phyloP scores from a whole-genome alignment of 1,140 invertebrate genomes.

The Ceratosolen solmsi region DNA sequence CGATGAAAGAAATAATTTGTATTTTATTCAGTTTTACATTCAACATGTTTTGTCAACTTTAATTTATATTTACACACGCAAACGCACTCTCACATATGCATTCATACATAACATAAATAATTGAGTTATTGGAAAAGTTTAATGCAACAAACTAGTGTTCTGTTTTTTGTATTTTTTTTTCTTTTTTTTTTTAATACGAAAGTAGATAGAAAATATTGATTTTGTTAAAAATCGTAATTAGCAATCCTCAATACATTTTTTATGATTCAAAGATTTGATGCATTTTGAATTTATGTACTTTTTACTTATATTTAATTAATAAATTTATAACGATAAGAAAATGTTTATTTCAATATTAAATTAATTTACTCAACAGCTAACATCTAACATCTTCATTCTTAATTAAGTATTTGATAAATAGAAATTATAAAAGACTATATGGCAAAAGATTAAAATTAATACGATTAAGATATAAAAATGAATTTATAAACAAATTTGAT shows the following conservation, averaged over 20 bases:
- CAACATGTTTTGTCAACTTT: slow-evolving; percentile 12
- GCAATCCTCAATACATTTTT: slow-evolving; percentile 20
- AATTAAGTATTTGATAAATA: no score
- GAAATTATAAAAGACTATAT: no score
- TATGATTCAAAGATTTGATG: slow-evolving; percentile 10
- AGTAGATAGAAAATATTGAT: slow-evolving; percentile 33
- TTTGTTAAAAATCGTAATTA: slow-evolving; percentile 26
- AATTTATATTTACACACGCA: slow-evolving; percentile 48
- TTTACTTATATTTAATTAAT: slow-evolving; percentile 30
- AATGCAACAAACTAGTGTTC: slow-evolving; percentile 25
- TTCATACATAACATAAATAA: slow-evolving; percentile 1
- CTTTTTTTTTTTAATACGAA: slow-evolving; percentile 27
- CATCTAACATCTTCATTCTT: no score
- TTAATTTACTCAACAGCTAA: slow-evolving; percentile 18
- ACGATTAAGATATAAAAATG: neutral
- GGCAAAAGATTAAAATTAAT: neutral
- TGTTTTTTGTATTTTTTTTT: slow-evolving; percentile 15
- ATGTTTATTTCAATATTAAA: slow-evolving; percentile 29
- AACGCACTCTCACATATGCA: slow-evolving; percentile 28
- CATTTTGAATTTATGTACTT: slow-evolving; percentile 31
- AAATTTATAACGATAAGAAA: slow-evolving; percentile 31
- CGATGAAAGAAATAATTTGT: slow-evolving; percentile 28
- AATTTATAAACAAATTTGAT: slow-evolving; percentile 2
- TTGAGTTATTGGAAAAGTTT: slow-evolving; percentile 34
- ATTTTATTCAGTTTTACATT: slow-evolving; percentile 16